Conservation (phyloP, 2,113 vertebrate genomes). For the Clupea harengus region DNA sequence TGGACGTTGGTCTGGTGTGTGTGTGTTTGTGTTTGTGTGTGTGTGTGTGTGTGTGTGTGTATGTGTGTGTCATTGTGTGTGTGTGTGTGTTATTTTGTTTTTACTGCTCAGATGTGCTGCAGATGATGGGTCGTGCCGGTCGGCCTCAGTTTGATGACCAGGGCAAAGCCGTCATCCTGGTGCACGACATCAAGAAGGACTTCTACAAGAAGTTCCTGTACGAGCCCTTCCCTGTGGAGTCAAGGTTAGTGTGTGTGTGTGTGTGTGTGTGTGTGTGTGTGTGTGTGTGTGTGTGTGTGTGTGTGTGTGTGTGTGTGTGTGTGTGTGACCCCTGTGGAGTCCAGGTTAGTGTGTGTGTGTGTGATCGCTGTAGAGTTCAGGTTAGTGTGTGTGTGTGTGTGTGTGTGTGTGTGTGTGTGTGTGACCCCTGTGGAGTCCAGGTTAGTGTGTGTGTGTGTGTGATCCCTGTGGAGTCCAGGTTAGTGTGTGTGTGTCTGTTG, state of each 20-base stretch:
- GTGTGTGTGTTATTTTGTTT: no score
- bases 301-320: no score
- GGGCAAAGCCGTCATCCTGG: conserved; percentile 97
- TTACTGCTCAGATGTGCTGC: conserved; percentile 85
- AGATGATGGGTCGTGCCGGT: conserved; percentile 98
- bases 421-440: conserved; percentile 98
- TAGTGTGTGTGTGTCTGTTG: no score
- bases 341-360: no score
- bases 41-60: neutral
- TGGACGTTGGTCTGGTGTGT: neutral
- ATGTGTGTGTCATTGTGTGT: neutral
- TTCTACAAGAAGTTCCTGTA: conserved; percentile 99
- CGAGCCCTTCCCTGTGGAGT: conserved; percentile 97
- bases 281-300: no score
- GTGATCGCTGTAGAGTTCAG: no score
- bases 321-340: no score
- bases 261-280: no score
- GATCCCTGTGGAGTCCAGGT: conserved; percentile 99
- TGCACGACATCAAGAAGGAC: conserved; percentile 98
- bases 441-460: conserved; percentile 82
- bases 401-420: no score
- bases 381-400: no score
- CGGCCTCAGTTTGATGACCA: conserved; percentile 97
- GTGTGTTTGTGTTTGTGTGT: neutral
- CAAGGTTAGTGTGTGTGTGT: conserved; percentile 88